These are phyloP conservation scores for Melanotaenia nigrans DNA, from an alignment of 2,797 vertebrate genomes.

Conservation along the genomic window DNA sequence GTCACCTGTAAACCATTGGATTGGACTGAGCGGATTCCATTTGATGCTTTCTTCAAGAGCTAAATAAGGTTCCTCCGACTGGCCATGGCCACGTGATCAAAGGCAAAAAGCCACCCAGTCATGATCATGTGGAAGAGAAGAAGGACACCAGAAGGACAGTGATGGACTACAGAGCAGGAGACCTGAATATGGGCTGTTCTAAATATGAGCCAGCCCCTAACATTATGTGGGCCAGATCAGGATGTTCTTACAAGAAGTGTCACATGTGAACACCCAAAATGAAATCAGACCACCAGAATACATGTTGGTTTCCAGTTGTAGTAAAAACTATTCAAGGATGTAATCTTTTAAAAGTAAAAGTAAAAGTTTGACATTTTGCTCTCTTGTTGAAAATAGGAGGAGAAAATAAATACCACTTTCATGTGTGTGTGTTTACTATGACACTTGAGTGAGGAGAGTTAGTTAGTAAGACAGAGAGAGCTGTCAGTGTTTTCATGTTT, in stretches of 20 bases:
- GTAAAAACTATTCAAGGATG: background rate
- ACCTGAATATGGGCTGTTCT: conserved; percentile 56
- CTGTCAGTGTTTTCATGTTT: conserved; percentile 13
- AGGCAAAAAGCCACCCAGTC: conserved; percentile 29
- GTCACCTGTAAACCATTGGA: conserved; percentile 31
- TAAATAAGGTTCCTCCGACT: conserved; percentile 52
- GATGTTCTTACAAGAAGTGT: conserved; percentile 18
- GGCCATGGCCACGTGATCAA: conserved; percentile 29
- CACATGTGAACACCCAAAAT: conserved; percentile 5
- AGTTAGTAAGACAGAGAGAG: background rate
- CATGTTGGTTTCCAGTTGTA: background rate
- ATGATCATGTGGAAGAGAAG: conserved; percentile 31
- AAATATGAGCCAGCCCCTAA: conserved; percentile 48
- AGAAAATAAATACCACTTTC: background rate
- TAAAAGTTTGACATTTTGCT: background rate
- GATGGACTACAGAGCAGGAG: conserved; percentile 51
- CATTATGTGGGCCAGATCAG: conserved; percentile 47
- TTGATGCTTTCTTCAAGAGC: conserved; percentile 34
- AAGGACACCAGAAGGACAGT: conserved; percentile 45
- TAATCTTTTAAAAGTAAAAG: background rate
- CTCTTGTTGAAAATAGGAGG: background rate
- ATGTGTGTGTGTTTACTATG: background rate
- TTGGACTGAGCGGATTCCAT: conserved; percentile 45
- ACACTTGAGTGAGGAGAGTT: background rate
- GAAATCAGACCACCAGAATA: background rate